phyloP scores from a whole-genome alignment of 2,113 vertebrate species.

The Coptodon bakossiorum region DNA sequence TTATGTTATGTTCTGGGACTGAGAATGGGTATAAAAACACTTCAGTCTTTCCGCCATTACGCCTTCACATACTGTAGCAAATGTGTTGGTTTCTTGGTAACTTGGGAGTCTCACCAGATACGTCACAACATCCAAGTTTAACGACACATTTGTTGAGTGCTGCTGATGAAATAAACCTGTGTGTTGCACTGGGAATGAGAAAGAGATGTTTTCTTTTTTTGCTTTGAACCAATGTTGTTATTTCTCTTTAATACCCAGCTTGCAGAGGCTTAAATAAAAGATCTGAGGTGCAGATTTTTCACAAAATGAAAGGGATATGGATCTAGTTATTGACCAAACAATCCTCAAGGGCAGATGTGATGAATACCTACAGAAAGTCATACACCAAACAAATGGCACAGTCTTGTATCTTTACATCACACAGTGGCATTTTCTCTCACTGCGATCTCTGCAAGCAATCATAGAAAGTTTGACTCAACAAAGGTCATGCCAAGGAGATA shows the following conservation, averaged over 20 bases:
- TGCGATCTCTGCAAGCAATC: background rate
- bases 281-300: background rate
- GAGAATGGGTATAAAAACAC: background rate
- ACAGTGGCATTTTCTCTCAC: background rate
- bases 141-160: background rate
- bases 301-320: background rate
- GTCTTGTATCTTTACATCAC: background rate
- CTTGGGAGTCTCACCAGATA: background rate
- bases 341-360: background rate
- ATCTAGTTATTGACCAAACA: background rate
- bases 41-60: background rate
- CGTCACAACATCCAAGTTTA: background rate
- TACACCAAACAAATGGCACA: background rate
- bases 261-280: background rate
- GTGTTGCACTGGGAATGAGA: background rate
- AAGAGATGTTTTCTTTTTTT: background rate
- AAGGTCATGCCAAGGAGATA: background rate
- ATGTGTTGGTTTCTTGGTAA: background rate
- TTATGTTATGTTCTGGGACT: background rate
- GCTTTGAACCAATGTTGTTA: background rate
- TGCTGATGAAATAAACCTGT: background rate
- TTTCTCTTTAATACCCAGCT: background rate
- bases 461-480: background rate
- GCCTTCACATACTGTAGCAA: background rate
- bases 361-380: background rate